Evolutionary conservation across 1,140 invertebrate species (phyloP).

Genomic region (Heliconius himera): DNA sequence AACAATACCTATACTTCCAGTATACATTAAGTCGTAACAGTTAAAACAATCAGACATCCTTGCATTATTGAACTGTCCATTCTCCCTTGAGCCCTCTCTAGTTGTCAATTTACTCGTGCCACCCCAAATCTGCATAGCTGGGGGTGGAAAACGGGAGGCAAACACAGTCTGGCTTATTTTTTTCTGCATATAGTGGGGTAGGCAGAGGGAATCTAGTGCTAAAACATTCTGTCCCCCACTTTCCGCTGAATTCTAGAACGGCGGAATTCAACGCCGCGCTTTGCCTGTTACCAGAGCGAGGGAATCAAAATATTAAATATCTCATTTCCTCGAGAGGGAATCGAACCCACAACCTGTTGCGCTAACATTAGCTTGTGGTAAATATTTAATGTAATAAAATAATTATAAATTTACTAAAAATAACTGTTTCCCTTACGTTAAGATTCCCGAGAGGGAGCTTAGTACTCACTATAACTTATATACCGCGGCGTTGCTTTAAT

Average conservation of each 20-base stretch:
- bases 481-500: constrained; percentile 1
- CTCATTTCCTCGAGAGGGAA: no score
- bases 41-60: constrained; percentile 56
- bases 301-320: no score
- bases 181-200: not conserved
- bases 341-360: no score
- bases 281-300: no score
- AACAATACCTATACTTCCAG: not conserved
- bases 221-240: no score
- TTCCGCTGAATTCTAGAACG: no score
- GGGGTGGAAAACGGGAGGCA: constrained; percentile 31
- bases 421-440: no score
- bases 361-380: no score
- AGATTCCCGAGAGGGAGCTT: no score
- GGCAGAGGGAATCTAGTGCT: no score
- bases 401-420: not conserved
- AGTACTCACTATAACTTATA: not conserved
- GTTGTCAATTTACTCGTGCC: constrained; percentile 32
- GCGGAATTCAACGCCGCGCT: no score
- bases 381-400: no score
- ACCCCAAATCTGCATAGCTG: constrained; percentile 24
- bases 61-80: constrained; percentile 54
- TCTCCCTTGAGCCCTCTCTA: constrained; percentile 36
- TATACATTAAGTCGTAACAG: not conserved
- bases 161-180: constrained; percentile 32